Evolutionary conservation across 2,113 vertebrate genomes (phyloP).

Genomic region (Scalopus aquaticus): DNA sequence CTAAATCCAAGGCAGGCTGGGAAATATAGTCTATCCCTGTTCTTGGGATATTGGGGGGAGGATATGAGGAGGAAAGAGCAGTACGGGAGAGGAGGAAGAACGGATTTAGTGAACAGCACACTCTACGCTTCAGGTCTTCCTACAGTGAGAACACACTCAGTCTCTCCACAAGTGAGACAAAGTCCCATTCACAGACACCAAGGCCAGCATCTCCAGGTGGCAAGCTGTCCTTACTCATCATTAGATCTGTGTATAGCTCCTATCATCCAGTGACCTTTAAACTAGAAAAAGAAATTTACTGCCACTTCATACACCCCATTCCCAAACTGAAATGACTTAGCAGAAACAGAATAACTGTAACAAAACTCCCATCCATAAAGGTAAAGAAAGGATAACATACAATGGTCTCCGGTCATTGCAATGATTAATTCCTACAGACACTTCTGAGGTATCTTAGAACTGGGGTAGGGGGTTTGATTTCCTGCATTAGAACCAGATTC

Average conservation of each 20-base stretch:
- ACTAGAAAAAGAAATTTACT: background rate
- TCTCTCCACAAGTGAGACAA: background rate
- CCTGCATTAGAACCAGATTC: background rate
- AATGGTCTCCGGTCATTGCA: background rate
- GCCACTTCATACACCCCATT: background rate
- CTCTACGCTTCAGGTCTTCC: background rate
- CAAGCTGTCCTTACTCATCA: background rate
- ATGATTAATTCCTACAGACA: background rate
- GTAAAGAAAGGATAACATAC: background rate
- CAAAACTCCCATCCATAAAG: background rate
- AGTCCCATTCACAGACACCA: background rate
- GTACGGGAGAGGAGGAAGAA: background rate
- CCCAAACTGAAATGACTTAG: background rate
- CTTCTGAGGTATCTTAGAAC: background rate
- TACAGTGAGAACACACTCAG: background rate
- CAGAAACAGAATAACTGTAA: background rate
- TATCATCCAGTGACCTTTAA: background rate
- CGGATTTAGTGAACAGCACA: background rate
- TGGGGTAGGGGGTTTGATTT: background rate
- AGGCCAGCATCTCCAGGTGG: background rate
- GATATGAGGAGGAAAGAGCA: no score
- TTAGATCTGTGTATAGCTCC: background rate
- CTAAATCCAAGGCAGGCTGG: background rate
- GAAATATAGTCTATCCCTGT: background rate
- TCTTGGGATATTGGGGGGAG: background rate